These are phyloP conservation scores for Ophiothrix spiculata DNA, from an alignment of 35 echinoderm and acorn worm genomes.

Conservation along the genomic window DNA sequence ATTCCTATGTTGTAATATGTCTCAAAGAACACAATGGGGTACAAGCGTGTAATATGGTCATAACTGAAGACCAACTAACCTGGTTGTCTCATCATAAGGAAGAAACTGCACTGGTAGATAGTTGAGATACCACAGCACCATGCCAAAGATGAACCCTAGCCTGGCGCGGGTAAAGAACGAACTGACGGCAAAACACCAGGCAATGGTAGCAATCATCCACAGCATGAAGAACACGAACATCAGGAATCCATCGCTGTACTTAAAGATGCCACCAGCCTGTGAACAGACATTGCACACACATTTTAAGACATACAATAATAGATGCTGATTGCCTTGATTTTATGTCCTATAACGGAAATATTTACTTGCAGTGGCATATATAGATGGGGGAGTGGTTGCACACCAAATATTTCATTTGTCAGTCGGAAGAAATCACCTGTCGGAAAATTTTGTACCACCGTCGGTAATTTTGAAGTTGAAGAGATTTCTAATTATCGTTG, in stretches of 20 bases:
- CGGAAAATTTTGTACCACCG: too few relatives aligned
- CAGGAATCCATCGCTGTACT: constrained; percentile 41
- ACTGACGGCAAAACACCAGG: constrained; percentile 88
- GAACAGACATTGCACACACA: neutral
- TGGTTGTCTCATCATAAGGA: constrained; percentile 34
- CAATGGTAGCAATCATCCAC: constrained; percentile 72
- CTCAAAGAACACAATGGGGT: too few relatives aligned
- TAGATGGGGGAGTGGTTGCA: too few relatives aligned
- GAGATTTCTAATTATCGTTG: too few relatives aligned
- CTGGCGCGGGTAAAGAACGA: constrained; percentile 80
- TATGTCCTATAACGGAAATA: too few relatives aligned
- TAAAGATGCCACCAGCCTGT: constrained; percentile 79
- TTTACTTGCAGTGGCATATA: too few relatives aligned
- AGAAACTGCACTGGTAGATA: constrained; percentile 77
- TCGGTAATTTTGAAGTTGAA: too few relatives aligned
- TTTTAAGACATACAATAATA: neutral
- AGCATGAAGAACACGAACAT: constrained; percentile 69
- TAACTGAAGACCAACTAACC: constrained; percentile 60
- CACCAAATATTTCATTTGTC: too few relatives aligned
- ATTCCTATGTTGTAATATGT: too few relatives aligned
- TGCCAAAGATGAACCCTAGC: constrained; percentile 84
- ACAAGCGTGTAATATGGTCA: too few relatives aligned
- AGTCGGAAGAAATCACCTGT: too few relatives aligned
- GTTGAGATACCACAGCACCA: constrained; percentile 83
- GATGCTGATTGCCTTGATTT: too few relatives aligned